Conservation (phyloP, 2,888 invertebrate genomes). For the Epirrhoe alternata region DNA sequence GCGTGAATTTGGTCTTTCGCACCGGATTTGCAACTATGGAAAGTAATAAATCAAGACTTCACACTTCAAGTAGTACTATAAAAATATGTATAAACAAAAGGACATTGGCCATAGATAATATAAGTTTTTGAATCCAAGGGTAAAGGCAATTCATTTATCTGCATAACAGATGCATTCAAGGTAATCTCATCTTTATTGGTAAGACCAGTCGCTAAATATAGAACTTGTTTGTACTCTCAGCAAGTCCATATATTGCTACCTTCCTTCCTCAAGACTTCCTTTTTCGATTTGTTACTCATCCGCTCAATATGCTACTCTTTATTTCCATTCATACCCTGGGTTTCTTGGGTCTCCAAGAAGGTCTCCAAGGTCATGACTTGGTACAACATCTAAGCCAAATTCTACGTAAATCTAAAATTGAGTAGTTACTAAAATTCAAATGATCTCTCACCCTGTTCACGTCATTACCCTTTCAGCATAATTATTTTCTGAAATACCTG, state of each 20-base stretch:
- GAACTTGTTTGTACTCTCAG: slow-evolving; percentile 12
- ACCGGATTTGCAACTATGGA: not conserved
- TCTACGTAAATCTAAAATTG: no score
- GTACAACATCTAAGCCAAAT: no score
- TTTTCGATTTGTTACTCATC: not conserved
- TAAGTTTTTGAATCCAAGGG: not conserved
- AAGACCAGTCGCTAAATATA: slow-evolving; percentile 16
- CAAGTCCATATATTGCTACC: slow-evolving; percentile 16
- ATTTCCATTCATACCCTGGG: no score
- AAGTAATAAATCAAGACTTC: no score
- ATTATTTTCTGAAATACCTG: not conserved
- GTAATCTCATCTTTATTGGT: slow-evolving; percentile 29
- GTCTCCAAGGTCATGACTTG: no score
- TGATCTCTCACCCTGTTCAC: not conserved
- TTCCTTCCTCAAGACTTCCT: slow-evolving; percentile 8
- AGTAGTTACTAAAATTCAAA: not conserved
- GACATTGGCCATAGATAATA: no score
- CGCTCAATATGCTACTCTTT: no score
- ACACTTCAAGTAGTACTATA: no score
- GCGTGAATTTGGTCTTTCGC: slow-evolving; percentile 7
- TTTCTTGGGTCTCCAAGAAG: no score
- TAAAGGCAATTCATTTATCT: slow-evolving; percentile 13
- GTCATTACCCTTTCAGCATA: not conserved
- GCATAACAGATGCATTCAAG: slow-evolving; percentile 11
- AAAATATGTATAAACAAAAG: no score